Conservation (phyloP, 2,888 invertebrate species). For the Synanthedon myopaeformis region DNA sequence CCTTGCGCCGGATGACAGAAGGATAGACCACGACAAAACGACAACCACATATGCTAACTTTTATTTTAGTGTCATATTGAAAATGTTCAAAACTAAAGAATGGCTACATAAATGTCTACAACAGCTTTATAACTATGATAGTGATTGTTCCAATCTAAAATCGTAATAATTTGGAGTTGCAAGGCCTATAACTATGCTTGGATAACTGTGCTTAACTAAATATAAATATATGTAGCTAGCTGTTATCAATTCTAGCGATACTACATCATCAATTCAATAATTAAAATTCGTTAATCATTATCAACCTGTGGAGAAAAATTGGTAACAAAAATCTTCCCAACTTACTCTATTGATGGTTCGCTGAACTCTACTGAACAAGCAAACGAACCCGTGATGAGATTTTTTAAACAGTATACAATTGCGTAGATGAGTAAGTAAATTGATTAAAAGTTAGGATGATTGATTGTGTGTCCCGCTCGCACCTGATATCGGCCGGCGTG, state of each 20-base stretch:
- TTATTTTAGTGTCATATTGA: conserved; percentile 4
- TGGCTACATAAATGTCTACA: too few relatives aligned
- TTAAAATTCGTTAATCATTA: too few relatives aligned
- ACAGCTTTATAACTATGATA: too few relatives aligned
- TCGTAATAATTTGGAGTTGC: too few relatives aligned
- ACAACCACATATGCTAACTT: conserved; percentile 9
- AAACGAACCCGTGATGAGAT: not conserved
- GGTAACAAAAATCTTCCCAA: not conserved
- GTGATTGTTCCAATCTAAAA: too few relatives aligned
- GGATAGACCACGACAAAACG: conserved; percentile 16
- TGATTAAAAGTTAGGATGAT: conserved; percentile 55
- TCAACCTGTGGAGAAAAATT: too few relatives aligned
- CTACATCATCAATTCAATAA: too few relatives aligned
- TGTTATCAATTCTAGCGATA: too few relatives aligned
- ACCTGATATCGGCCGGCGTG: conserved; percentile 26
- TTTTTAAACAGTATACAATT: conserved; percentile 22
- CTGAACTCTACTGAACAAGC: not conserved
- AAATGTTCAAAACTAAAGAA: conserved; percentile 5
- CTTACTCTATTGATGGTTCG: not conserved
- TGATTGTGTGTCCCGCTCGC: conserved; percentile 32
- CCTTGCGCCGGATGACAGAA: conserved; percentile 9
- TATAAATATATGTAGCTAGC: too few relatives aligned
- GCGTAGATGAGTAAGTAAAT: conserved; percentile 41
- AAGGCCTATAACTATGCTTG: conserved; percentile 5
- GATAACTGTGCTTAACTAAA: too few relatives aligned